Conservation (phyloP, 2,113 vertebrate species). For the Psephotus haematonotus region DNA sequence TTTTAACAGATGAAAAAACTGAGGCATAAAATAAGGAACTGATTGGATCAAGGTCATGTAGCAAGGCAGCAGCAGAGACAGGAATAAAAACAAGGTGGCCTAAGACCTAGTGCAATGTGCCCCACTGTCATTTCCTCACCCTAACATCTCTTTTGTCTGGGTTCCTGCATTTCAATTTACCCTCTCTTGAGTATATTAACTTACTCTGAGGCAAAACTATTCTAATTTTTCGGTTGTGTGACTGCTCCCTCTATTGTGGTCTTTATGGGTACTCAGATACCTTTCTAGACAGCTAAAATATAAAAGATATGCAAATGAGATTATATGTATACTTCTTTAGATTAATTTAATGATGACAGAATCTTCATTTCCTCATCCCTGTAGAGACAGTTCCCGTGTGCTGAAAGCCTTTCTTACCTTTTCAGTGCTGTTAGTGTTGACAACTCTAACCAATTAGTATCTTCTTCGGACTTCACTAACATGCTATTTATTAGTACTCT, state of each 20-base stretch:
- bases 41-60: slow-evolving; percentile 57
- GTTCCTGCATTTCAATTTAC: slow-evolving; percentile 46
- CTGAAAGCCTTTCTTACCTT: slow-evolving; percentile 1
- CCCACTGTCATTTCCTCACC: slow-evolving; percentile 48
- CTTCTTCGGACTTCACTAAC: neutral
- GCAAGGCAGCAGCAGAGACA: slow-evolving; percentile 36
- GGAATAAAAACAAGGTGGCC: slow-evolving; percentile 57
- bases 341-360: slow-evolving; percentile 18
- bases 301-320: neutral
- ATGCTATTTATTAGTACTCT: neutral
- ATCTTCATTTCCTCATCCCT: neutral
- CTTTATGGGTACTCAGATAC: neutral
- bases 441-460: slow-evolving; percentile 28
- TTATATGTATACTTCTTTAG: neutral
- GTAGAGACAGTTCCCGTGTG: neutral
- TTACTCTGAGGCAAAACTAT: slow-evolving; percentile 32
- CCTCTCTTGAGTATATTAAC: neutral
- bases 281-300: neutral
- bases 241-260: neutral
- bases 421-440: slow-evolving; percentile 4
- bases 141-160: slow-evolving; percentile 21
- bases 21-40: slow-evolving; percentile 50
- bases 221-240: neutral
- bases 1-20: slow-evolving; percentile 61
- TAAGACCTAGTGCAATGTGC: slow-evolving; percentile 33